phyloP scores from a whole-genome alignment of 2,113 vertebrate genomes.

The Lasiurus cinereus region DNA sequence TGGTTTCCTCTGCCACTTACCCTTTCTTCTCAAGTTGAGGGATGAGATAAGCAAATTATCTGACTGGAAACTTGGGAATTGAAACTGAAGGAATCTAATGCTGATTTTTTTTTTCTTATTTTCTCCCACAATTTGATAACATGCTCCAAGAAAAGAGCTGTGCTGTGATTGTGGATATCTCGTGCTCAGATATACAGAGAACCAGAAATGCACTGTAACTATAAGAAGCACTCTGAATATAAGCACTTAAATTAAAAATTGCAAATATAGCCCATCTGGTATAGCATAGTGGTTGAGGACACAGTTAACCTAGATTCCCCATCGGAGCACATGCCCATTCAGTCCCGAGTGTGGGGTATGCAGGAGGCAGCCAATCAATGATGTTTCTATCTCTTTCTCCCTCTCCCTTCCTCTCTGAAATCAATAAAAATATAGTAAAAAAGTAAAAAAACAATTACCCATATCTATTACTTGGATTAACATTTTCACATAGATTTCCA shows the following conservation, averaged over 20 bases:
- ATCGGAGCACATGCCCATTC: too few relatives aligned
- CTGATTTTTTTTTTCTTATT: slow-evolving; percentile 25
- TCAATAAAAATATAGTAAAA: too few relatives aligned
- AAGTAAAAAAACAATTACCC: not conserved
- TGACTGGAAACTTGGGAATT: not conserved
- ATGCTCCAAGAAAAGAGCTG: not conserved
- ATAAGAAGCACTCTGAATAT: not conserved
- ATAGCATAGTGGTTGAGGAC: too few relatives aligned
- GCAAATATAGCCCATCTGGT: not conserved
- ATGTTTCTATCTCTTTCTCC: too few relatives aligned
- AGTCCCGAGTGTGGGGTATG: too few relatives aligned
- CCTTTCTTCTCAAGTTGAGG: not conserved
- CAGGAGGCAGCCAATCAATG: too few relatives aligned
- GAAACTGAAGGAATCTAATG: not conserved
- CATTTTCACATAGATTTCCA: not conserved
- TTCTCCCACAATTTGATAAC: not conserved
- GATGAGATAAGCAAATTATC: not conserved
- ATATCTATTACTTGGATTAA: slow-evolving; percentile 2
- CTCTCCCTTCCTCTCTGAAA: too few relatives aligned
- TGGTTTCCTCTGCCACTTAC: not conserved
- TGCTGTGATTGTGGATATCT: not conserved
- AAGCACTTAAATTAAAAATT: not conserved
- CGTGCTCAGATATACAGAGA: not conserved
- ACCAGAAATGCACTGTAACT: not conserved
- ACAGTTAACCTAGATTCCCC: too few relatives aligned